Conservation (phyloP, 2,113 vertebrate genomes). For the Siniperca chuatsi region DNA sequence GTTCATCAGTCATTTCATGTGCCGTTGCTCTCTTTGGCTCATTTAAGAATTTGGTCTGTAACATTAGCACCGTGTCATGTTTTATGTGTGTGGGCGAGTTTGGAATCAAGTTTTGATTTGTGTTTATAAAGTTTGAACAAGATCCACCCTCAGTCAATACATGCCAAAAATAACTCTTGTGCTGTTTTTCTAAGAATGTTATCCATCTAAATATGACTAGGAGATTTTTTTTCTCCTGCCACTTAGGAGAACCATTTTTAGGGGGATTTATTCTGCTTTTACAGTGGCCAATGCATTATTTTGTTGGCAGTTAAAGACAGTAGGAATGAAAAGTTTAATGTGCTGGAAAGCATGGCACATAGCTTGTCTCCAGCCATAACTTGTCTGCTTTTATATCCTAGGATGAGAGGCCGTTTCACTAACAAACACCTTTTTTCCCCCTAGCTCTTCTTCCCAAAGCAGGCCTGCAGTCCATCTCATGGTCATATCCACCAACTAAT, state of each 20-base stretch:
- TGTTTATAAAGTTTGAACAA: slow-evolving; percentile 66
- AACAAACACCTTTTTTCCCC: slow-evolving; percentile 48
- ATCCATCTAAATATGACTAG: slow-evolving; percentile 62
- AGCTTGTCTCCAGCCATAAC: slow-evolving; percentile 62
- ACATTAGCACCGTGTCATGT: slow-evolving; percentile 69
- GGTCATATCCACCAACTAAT: slow-evolving; percentile 72
- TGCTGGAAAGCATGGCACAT: slow-evolving; percentile 41
- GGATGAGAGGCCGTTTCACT: slow-evolving; percentile 62
- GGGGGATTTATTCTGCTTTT: slow-evolving; percentile 62
- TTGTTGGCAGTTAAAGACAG: slow-evolving; percentile 52
- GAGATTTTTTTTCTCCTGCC: slow-evolving; percentile 46
- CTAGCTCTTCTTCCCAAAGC: slow-evolving; percentile 57
- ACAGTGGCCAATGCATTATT: slow-evolving; percentile 46
- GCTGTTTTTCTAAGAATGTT: slow-evolving; percentile 61
- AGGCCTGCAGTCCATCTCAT: slow-evolving; percentile 60
- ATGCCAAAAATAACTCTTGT: slow-evolving; percentile 68
- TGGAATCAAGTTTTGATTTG: slow-evolving; percentile 68
- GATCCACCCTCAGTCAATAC: slow-evolving; percentile 56
- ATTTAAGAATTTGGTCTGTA: slow-evolving; percentile 65
- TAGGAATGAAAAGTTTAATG: slow-evolving; percentile 49
- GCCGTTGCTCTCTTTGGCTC: slow-evolving; percentile 63
- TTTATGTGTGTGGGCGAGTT: slow-evolving; percentile 69
- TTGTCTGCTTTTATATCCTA: slow-evolving; percentile 70
- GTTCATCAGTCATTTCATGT: slow-evolving; percentile 70
- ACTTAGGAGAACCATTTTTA: slow-evolving; percentile 54